phyloP scores from a whole-genome alignment of 1,140 invertebrate genomes.

The Cheumatopsyche charites region DNA sequence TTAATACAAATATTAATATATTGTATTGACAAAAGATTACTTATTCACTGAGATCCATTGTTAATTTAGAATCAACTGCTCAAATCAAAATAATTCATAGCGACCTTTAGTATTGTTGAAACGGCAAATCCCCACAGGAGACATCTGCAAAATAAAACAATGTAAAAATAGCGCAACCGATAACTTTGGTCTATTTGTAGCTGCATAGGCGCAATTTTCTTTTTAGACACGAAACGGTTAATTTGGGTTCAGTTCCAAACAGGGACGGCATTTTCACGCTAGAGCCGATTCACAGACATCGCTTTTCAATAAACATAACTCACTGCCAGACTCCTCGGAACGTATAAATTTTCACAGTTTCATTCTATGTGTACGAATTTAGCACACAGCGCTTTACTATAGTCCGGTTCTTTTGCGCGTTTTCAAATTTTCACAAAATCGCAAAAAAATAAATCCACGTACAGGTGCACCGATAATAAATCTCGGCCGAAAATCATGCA shows the following conservation, averaged over 20 bases:
- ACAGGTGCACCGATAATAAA: too few relatives aligned
- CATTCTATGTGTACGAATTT: slow-evolving; percentile 23
- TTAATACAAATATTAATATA: too few relatives aligned
- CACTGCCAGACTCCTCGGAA: slow-evolving; percentile 32
- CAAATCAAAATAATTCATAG: too few relatives aligned
- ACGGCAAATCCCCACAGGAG: not conserved
- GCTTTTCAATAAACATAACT: slow-evolving; percentile 48
- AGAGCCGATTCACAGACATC: slow-evolving; percentile 42
- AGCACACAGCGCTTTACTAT: not conserved
- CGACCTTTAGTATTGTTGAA: not conserved
- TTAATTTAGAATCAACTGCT: too few relatives aligned
- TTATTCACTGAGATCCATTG: too few relatives aligned
- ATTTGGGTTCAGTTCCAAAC: slow-evolving; percentile 36
- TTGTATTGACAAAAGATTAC: too few relatives aligned
- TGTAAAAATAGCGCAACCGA: too few relatives aligned
- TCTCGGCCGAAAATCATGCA: not conserved
- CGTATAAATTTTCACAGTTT: slow-evolving; percentile 42
- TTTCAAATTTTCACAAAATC: not conserved
- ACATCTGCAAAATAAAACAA: slow-evolving; percentile 16
- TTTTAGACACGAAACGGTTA: slow-evolving; percentile 38
- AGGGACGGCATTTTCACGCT: slow-evolving; percentile 32
- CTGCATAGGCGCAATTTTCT: slow-evolving; percentile 2
- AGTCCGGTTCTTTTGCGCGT: not conserved
- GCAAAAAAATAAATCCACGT: not conserved
- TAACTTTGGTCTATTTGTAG: too few relatives aligned